phyloP scores from a whole-genome alignment of 2,888 invertebrate genomes.

The Galerucella calmariensis region DNA sequence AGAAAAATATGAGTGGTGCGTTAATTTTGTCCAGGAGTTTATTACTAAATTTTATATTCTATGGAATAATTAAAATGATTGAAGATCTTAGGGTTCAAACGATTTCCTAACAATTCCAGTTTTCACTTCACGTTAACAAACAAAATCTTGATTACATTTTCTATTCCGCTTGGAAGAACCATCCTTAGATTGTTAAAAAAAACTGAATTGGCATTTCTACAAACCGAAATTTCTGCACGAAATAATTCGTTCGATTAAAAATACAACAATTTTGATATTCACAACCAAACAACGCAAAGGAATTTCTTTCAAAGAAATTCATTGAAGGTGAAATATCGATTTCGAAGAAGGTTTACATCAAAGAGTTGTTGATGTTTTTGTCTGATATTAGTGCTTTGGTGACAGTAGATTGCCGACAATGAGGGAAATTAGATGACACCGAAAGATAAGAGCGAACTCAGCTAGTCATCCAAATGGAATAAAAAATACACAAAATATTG shows the following conservation, averaged over 20 bases:
- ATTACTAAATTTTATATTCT: too few relatives aligned
- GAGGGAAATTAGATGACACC: not conserved
- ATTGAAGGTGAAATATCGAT: conserved; percentile 4
- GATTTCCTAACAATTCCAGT: not conserved
- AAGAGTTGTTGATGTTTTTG: not conserved
- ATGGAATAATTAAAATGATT: too few relatives aligned
- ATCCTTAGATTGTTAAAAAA: not conserved
- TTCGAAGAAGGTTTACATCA: not conserved
- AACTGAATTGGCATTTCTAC: conserved; percentile 4
- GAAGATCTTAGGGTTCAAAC: too few relatives aligned
- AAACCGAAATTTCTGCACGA: conserved; percentile 3
- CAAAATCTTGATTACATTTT: not conserved
- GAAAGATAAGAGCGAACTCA: not conserved
- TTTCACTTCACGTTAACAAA: not conserved
- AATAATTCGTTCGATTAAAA: conserved; percentile 2
- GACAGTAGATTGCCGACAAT: not conserved
- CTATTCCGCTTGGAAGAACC: not conserved
- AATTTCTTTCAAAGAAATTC: conserved; percentile 1
- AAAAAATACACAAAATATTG: too few relatives aligned
- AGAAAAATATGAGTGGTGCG: too few relatives aligned
- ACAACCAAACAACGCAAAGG: not conserved
- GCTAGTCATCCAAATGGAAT: too few relatives aligned
- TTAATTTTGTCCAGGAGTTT: too few relatives aligned
- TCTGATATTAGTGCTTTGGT: not conserved
- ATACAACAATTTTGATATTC: conserved; percentile 1